Evolutionary conservation across 2,113 vertebrate genomes (phyloP).

Genomic region (Genyomyrus donnyi): DNA sequence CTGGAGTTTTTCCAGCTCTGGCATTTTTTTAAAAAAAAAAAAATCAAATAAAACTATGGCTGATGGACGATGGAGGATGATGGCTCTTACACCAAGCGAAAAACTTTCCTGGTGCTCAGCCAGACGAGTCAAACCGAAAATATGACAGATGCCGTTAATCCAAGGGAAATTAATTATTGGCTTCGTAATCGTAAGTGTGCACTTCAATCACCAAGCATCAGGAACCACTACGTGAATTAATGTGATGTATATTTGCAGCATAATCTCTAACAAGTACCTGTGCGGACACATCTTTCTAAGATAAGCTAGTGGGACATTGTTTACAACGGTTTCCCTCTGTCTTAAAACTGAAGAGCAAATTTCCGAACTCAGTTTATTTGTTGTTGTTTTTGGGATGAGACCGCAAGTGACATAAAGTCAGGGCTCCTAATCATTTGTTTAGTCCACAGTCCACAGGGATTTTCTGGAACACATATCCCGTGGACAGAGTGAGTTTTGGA

Average conservation of each 20-base stretch:
- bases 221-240: not conserved
- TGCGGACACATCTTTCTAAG: not conserved
- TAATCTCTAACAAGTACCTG: not conserved
- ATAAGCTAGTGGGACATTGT: not conserved
- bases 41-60: constrained; percentile 39
- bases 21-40: constrained; percentile 18
- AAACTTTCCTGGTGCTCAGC: not conserved
- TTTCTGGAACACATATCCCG: not conserved
- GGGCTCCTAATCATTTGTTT: not conserved
- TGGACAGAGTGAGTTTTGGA: not conserved
- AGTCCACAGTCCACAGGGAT: not conserved
- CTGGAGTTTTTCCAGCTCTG: constrained; percentile 67
- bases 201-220: not conserved
- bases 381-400: not conserved
- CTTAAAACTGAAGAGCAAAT: not conserved
- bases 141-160: not conserved
- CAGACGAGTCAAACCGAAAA: not conserved
- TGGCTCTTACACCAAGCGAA: not conserved
- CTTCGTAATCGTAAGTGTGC: not conserved
- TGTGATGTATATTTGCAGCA: not conserved
- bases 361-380: not conserved
- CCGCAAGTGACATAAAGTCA: not conserved
- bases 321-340: not conserved
- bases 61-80: constrained; percentile 46
- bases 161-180: not conserved